These are phyloP conservation scores for Drosophila serrata DNA, from an alignment of 1,140 invertebrate species.

Conservation along the genomic window DNA sequence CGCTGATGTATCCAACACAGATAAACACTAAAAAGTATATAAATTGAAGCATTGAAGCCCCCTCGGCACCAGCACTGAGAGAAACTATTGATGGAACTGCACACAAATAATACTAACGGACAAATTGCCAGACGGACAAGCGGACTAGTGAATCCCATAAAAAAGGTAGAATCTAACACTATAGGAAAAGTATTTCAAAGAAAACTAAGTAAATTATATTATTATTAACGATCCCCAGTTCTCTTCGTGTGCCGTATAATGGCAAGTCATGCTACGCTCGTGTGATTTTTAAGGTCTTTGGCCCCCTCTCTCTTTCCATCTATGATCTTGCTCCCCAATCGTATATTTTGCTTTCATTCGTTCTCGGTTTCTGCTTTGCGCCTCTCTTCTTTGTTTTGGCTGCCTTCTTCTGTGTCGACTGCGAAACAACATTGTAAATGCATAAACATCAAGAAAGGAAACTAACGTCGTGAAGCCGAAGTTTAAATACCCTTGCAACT, in stretches of 20 bases:
- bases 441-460: slow-evolving; percentile 40
- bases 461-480: too few species aligned
- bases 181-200: too few species aligned
- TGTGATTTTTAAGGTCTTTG: slow-evolving; percentile 84
- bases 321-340: slow-evolving; percentile 31
- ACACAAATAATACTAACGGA: not conserved
- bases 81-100: not conserved
- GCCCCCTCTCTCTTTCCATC: slow-evolving; percentile 37
- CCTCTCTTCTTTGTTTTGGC: slow-evolving; percentile 75
- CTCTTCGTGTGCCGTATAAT: slow-evolving; percentile 51
- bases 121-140: not conserved
- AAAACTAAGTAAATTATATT: not conserved
- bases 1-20: not conserved
- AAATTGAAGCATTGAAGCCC: slow-evolving; percentile 20
- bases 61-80: slow-evolving; percentile 23
- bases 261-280: slow-evolving; percentile 80
- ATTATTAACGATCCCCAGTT: not conserved
- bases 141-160: not conserved
- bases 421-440: slow-evolving; percentile 32
- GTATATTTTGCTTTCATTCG: slow-evolving; percentile 38
- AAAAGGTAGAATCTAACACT: too few species aligned
- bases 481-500: too few species aligned
- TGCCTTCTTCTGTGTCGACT: slow-evolving; percentile 62
- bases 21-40: slow-evolving; percentile 16
- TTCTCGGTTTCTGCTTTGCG: slow-evolving; percentile 21